Conservation (phyloP, 1,140 invertebrate genomes). For the Drosophila sturtevanti region DNA sequence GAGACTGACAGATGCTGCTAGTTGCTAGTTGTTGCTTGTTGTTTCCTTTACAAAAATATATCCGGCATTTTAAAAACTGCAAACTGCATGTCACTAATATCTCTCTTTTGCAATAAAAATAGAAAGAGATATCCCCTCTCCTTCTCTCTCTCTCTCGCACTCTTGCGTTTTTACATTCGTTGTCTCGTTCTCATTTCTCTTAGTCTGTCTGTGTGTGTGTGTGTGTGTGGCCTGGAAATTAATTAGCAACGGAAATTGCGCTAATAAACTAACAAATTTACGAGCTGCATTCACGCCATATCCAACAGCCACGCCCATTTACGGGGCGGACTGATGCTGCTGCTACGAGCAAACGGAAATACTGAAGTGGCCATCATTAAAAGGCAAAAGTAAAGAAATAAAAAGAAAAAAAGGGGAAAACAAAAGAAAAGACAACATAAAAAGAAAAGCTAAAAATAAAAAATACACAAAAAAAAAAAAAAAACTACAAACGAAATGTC, state of each 20-base stretch:
- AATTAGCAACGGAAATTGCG: constrained; percentile 81
- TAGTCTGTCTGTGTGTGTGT: constrained; percentile 22
- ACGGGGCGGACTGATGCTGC: constrained; percentile 18
- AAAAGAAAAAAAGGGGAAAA: constrained; percentile 21
- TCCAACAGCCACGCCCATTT: constrained; percentile 27
- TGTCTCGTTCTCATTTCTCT: not conserved
- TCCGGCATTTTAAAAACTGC: constrained; percentile 67
- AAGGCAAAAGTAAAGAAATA: constrained; percentile 49
- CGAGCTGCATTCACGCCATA: constrained; percentile 73
- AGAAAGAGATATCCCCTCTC: not conserved
- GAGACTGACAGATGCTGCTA: not conserved
- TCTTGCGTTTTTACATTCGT: constrained; percentile 7
- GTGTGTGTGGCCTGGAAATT: constrained; percentile 72
- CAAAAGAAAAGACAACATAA: constrained; percentile 4
- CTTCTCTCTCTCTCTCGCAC: not conserved
- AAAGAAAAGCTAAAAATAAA: not conserved
- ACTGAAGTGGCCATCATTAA: constrained; percentile 76
- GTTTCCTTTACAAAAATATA: constrained; percentile 19
- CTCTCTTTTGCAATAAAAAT: constrained; percentile 21
- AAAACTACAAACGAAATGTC: constrained; percentile 10
- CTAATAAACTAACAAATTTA: constrained; percentile 82
- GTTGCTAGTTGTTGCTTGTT: not conserved
- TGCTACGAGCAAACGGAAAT: constrained; percentile 53
- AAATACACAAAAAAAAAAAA: not conserved
- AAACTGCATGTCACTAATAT: constrained; percentile 73